Base-by-base conservation (phyloP, 2,797 vertebrate species). In the Tinamus major region DNA sequence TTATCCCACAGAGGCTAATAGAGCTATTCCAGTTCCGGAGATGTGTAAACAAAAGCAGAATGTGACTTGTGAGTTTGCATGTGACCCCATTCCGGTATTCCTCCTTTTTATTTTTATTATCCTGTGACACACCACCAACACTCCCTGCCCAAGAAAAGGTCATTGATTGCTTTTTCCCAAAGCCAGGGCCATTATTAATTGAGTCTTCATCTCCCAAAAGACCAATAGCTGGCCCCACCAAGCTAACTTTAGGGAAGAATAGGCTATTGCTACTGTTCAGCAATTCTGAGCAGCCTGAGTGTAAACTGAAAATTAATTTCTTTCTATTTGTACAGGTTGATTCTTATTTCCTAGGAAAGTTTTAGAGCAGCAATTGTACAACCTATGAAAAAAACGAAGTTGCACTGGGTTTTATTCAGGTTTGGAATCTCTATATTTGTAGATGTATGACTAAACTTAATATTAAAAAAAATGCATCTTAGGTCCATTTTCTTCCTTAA, bases 111-210 rank as follows among this genome's bases (percentile, higher is more conserved):
- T 53, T 74, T 76, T 87, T 44, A n/a, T 23, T 67, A 31, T 88
- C 49, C 74, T 56, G 76, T 62, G 74, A 79, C 63, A 67, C 77
- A 81, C 37, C 68, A 71, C 85, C 85, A 87, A 68, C 10, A 35
- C 53, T 77, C 37, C 70, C 92, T 65, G 69, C 62, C 87, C 84
- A 85, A 79, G 37, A 92, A 68, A 92, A 91, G 80, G 51, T 55
- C 93, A 86, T 12, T 67, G 86, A 88, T 85, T 48, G 7, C 13
- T 87, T 58, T 61, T 44, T 15, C 13, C 64, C 90, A 91, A 92
- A 95, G 65, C 39, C 82, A 85, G 26, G 59, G 48, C 35, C 68
- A 78, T 93, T 91, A 85, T 82, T 77, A 96, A 92, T 64, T 70
- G 76, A 87, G 61, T 92, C 78, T 92, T 88, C 48, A 68, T 33